Evolutionary conservation across 2,888 invertebrate species (phyloP).

Genomic region (Drosophila birchii): DNA sequence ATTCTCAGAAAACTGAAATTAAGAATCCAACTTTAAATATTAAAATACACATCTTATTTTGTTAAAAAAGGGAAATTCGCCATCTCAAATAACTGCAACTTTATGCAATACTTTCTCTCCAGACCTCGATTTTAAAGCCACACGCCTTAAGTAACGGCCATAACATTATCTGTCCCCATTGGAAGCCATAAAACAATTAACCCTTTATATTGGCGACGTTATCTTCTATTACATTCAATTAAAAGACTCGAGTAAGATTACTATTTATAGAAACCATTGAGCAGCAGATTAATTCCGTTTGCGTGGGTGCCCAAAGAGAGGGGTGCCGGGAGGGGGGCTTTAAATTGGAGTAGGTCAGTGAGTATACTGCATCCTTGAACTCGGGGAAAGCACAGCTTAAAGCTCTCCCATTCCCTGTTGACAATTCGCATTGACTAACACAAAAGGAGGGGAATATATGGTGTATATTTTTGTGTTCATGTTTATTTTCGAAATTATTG

Average conservation of each 20-base stretch:
- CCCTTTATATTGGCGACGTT: constrained; percentile 10
- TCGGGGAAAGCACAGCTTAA: constrained; percentile 11
- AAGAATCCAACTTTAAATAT: too few relatives aligned
- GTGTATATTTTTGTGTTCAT: not conserved
- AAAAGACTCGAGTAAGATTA: constrained; percentile 3
- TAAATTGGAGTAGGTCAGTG: constrained; percentile 46
- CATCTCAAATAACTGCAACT: not conserved
- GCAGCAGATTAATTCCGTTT: constrained; percentile 7
- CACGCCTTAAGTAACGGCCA: not conserved
- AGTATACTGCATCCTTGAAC: constrained; percentile 46
- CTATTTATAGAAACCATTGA: constrained; percentile 27
- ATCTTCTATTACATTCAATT: constrained; percentile 29
- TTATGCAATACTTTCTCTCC: constrained; percentile 13
- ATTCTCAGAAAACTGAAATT: too few relatives aligned
- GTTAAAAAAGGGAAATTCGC: not conserved
- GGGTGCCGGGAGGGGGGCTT: not conserved
- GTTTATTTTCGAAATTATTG: constrained; percentile 9
- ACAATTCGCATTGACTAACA: not conserved
- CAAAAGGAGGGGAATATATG: not conserved
- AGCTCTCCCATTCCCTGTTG: constrained; percentile 8
- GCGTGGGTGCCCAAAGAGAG: constrained; percentile 16
- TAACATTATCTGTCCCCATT: constrained; percentile 10
- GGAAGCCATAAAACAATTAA: constrained; percentile 9
- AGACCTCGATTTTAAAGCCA: constrained; percentile 8
- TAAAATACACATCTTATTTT: not conserved